Base-by-base conservation (phyloP, 2,113 vertebrate species). In the Climacteris rufus region DNA sequence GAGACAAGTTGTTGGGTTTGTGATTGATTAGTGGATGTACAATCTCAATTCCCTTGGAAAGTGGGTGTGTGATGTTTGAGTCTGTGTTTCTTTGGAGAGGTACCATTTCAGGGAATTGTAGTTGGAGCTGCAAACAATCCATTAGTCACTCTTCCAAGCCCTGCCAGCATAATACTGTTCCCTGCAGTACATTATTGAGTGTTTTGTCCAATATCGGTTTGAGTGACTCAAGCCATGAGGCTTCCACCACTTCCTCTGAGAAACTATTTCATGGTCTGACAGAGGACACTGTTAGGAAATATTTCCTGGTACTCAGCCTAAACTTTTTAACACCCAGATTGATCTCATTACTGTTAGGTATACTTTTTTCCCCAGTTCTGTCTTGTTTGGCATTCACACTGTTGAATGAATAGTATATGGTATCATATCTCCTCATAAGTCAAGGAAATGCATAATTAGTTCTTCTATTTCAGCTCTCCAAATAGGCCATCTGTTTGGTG, bases 11-110 rank as follows among this genome's bases (percentile, higher is more conserved):
- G 61, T 88, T 97, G 0, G 0, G 44, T 87, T 95, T 95, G 56
- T 95, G 84, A 94, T 95, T 96, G 95, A 97, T 96, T 97, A 95
- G 91, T 83, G 83, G 90, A 94, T 93, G 49, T 93, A 87, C 83
- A 80, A 42, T 69, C 63, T 93, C 63, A 91, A 94, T 92, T 61
- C 94, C 94, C 92, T 93, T 70, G 61, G 93, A 90, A 96, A 93
- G 75, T 81, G 83, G 70, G 84, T 0, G 57, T 63, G 90, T 35
- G 72, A 70, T 86, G 77, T 96, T 94, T 96, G 81, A 87, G 63
- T 90, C 93, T 90, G 30, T 79, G 66, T 84, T 94, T 94, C 84
- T 97, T 97, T 94, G 66, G 78, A 93, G 89, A 97, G 86, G 70
- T 85, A 94, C 94, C 82, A 31, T 96, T 97, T 97, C 87, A 93